These are phyloP conservation scores for Perca flavescens DNA, from an alignment of 2,113 vertebrate species.

Conservation along the genomic window DNA sequence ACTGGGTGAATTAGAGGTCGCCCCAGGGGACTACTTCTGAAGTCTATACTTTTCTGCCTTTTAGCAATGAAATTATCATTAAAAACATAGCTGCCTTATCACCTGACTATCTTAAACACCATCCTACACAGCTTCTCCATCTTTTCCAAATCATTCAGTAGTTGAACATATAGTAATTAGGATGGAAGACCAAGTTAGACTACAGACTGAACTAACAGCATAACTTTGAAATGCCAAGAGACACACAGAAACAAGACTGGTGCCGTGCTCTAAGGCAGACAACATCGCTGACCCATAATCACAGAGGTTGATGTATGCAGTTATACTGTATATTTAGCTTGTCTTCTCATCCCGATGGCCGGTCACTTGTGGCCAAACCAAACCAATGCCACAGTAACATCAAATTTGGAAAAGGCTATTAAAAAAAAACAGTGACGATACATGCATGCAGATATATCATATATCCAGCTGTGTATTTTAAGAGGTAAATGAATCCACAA, in stretches of 20 bases:
- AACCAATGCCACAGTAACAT: background rate
- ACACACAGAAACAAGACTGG: conserved; percentile 20
- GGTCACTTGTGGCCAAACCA: conserved; percentile 37
- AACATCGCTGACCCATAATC: conserved; percentile 70
- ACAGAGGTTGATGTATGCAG: conserved; percentile 58
- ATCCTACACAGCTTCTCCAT: conserved; percentile 15
- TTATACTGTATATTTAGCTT: conserved; percentile 70
- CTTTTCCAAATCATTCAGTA: background rate
- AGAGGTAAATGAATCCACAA: background rate
- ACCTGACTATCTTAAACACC: background rate
- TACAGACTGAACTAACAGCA: conserved; percentile 18
- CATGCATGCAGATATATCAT: background rate
- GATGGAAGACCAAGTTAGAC: conserved; percentile 14
- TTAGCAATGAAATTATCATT: background rate
- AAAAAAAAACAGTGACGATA: background rate
- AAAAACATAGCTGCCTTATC: background rate
- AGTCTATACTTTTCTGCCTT: conserved; percentile 1
- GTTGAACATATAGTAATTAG: conserved; percentile 20
- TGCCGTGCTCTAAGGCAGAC: conserved; percentile 36
- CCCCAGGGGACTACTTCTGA: background rate
- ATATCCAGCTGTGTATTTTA: background rate
- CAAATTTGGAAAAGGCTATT: background rate
- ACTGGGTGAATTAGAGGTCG: no score
- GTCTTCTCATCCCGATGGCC: conserved; percentile 40
- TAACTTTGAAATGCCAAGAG: conserved; percentile 44